phyloP scores from a whole-genome alignment of 2,797 vertebrate genomes.

The Malacoctenus gilli region DNA sequence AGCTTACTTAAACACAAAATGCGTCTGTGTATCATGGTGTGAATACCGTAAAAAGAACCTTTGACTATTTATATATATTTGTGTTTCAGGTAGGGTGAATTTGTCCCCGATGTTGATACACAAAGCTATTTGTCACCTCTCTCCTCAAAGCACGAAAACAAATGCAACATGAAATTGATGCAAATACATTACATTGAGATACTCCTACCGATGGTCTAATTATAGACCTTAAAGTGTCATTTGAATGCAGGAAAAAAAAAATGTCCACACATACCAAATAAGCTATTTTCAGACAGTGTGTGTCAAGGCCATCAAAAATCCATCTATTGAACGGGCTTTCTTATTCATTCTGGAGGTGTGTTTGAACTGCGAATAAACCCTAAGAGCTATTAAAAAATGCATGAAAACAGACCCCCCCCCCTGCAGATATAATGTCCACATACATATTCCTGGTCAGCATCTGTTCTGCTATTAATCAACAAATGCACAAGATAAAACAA shows the following conservation, averaged over 20 bases:
- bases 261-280: constrained; percentile 47
- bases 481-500: constrained; percentile 16
- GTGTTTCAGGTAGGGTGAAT: constrained; percentile 18
- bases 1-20: constrained; percentile 5
- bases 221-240: constrained; percentile 54
- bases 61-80: background rate
- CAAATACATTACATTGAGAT: constrained; percentile 26
- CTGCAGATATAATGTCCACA: constrained; percentile 25
- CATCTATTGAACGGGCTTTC: constrained; percentile 54
- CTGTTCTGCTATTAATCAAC: constrained; percentile 17
- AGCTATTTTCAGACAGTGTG: constrained; percentile 60
- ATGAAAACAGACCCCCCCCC: constrained; percentile 27
- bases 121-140: background rate
- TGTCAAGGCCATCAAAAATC: constrained; percentile 50
- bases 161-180: constrained; percentile 25
- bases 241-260: constrained; percentile 46
- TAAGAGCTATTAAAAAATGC: constrained; percentile 41
- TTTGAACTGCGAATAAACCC: constrained; percentile 48
- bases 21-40: constrained; percentile 5
- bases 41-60: background rate
- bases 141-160: constrained; percentile 3
- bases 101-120: constrained; percentile 9
- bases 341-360: constrained; percentile 42
- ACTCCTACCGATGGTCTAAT: constrained; percentile 54
- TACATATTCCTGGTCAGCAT: background rate